Evolutionary conservation across 2,113 vertebrate species (phyloP).

Genomic region (Toxostoma redivivum): DNA sequence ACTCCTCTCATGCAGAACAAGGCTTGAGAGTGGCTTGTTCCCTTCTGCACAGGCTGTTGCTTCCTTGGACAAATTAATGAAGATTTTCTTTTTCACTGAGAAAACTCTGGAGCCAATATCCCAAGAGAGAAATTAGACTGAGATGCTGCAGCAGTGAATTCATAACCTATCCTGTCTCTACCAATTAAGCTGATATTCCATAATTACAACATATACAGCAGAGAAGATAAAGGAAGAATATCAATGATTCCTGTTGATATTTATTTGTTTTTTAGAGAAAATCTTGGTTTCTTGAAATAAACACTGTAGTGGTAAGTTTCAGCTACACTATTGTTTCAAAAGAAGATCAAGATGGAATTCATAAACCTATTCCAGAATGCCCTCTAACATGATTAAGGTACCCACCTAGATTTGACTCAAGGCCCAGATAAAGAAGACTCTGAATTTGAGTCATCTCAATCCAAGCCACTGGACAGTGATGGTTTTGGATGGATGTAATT

Average conservation of each 20-base stretch:
- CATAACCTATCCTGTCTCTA: background rate
- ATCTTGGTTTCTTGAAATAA: background rate
- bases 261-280: background rate
- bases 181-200: background rate
- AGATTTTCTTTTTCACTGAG: background rate
- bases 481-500: background rate
- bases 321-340: background rate
- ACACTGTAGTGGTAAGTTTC: background rate
- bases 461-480: slow-evolving; percentile 48
- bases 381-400: background rate
- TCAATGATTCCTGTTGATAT: background rate
- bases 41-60: background rate
- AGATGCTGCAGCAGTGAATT: background rate
- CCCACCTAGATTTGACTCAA: slow-evolving; percentile 34
- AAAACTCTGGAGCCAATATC: background rate
- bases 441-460: slow-evolving; percentile 9
- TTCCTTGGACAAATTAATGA: background rate
- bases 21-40: background rate
- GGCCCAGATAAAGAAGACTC: background rate
- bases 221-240: background rate
- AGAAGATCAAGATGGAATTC: background rate
- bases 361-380: background rate
- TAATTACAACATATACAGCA: background rate
- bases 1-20: background rate
- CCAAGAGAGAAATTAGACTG: background rate